Percentiles rank a stretch among this genome's conserved stretches.
Evolutionary conservation across 2,113 vertebrate species (phyloP).

Genomic region (Ranitomeya imitator): DNA sequence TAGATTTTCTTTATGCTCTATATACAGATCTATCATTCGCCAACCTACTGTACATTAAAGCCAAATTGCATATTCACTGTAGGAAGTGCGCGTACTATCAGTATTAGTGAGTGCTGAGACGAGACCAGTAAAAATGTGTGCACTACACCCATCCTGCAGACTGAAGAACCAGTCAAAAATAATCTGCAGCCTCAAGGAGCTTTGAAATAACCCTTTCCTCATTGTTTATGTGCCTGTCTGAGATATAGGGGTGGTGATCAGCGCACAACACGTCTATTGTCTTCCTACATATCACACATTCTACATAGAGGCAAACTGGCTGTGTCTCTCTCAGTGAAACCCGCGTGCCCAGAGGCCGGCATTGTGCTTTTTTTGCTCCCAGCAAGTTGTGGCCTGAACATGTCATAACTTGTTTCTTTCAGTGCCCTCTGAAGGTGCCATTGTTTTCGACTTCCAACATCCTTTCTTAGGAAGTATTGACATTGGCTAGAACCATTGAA

Average conservation of each 20-base stretch:
- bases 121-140: neutral
- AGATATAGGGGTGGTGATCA: neutral
- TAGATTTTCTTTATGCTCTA: too few species aligned
- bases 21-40: too few species aligned
- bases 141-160: neutral
- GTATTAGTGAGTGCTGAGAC: neutral
- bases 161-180: neutral
- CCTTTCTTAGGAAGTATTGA: slow-evolving; percentile 28
- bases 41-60: too few species aligned
- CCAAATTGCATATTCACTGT: neutral
- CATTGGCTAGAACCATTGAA: slow-evolving; percentile 28
- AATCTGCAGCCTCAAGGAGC: neutral
- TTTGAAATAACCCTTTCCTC: neutral
- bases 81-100: too few species aligned
- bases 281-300: slow-evolving; percentile 3
- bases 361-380: slow-evolving; percentile 13
- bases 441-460: slow-evolving; percentile 13
- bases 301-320: slow-evolving; percentile 4
- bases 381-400: slow-evolving; percentile 29
- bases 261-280: slow-evolving; percentile 38
- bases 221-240: slow-evolving; percentile 12
- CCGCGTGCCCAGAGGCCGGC: slow-evolving; percentile 19
- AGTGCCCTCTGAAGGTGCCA: slow-evolving; percentile 12
- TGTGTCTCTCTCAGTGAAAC: slow-evolving; percentile 3
- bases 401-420: slow-evolving; percentile 47